Evolutionary conservation across 1,140 invertebrate species (phyloP).

Genomic region (Magallana ariakensis): DNA sequence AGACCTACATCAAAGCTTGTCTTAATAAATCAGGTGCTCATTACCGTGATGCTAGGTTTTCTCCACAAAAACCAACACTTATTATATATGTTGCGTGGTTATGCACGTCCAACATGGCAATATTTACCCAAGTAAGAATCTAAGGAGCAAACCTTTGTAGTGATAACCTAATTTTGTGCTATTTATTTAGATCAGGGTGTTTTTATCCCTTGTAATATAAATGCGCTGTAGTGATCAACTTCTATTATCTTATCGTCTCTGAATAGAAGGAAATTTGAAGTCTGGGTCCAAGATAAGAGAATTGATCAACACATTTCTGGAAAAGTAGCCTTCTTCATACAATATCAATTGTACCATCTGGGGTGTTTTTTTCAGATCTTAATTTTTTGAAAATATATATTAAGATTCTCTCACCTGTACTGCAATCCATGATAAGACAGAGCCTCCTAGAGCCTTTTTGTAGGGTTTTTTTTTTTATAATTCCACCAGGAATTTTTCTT

Average conservation of each 20-base stretch:
- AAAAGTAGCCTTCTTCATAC: not conserved
- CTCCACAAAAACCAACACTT: not conserved
- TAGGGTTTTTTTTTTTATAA: too few relatives aligned
- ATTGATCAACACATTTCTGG: slow-evolving; percentile 3
- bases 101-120: not conserved
- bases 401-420: not conserved
- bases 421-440: slow-evolving; percentile 8
- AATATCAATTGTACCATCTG: not conserved
- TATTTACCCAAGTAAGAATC: not conserved
- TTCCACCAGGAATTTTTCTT: not conserved
- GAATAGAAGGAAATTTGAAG: slow-evolving; percentile 14
- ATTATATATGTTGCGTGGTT: not conserved
- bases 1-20: slow-evolving; percentile 10
- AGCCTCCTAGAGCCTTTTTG: not conserved
- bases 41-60: not conserved
- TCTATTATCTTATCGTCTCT: slow-evolving; percentile 1
- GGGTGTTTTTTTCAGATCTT: not conserved
- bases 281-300: not conserved
- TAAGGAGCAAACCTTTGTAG: too few relatives aligned
- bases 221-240: not conserved
- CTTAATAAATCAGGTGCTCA: slow-evolving; percentile 20
- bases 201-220: not conserved
- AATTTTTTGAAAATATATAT: not conserved
- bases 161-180: not conserved
- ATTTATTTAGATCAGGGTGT: not conserved